Percentiles rank a stretch among this genome's conserved stretches.
phyloP scores from a whole-genome alignment of 2,797 vertebrate species.

The Numenius phaeopus region DNA sequence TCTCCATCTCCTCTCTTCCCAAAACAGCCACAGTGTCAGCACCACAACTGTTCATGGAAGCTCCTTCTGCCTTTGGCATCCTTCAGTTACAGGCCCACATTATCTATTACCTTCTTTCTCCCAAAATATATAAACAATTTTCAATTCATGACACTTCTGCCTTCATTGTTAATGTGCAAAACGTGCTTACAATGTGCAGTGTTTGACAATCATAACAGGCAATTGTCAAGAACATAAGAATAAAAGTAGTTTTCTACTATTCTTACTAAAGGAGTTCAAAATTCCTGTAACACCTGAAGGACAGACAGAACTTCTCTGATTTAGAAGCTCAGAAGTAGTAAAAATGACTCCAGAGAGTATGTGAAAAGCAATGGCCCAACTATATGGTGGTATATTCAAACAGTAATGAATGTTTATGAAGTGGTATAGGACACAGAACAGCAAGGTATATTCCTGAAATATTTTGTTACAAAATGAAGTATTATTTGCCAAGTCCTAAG shows the following conservation, averaged over 20 bases:
- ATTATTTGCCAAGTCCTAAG: not conserved
- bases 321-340: not conserved
- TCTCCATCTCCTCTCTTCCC: not conserved
- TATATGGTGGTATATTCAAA: not conserved
- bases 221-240: not conserved
- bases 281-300: not conserved
- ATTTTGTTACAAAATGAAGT: not conserved
- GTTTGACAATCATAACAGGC: not conserved
- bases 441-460: not conserved
- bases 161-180: not conserved
- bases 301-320: not conserved
- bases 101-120: not conserved
- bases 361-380: not conserved
- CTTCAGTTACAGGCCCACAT: not conserved
- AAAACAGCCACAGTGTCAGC: not conserved
- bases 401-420: not conserved
- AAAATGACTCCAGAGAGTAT: not conserved
- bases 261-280: not conserved
- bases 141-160: not conserved
- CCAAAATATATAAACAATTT: not conserved
- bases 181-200: not conserved
- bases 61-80: not conserved
- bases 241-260: not conserved
- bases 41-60: not conserved
- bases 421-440: not conserved